Evolutionary conservation across 2,888 invertebrate species (phyloP).

Genomic region (Micropterix aruncella): DNA sequence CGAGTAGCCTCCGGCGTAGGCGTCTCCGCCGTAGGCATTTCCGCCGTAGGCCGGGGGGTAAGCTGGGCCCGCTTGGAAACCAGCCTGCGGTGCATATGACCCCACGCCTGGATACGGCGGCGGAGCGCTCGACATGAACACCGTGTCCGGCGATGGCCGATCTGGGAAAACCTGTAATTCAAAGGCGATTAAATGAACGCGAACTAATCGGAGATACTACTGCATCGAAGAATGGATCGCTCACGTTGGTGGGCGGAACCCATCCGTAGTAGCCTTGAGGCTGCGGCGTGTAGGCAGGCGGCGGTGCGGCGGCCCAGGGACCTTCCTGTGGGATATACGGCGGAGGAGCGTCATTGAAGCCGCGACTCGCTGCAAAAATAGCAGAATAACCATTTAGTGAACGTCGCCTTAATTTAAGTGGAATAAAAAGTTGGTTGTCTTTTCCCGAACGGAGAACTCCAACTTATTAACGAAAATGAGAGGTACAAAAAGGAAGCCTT

Average conservation of each 20-base stretch:
- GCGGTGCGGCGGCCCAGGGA: conserved; percentile 75
- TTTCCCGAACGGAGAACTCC: no score
- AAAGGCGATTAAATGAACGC: no score
- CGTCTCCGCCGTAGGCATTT: conserved; percentile 10
- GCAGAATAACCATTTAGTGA: conserved; percentile 3
- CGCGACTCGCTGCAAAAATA: conserved; percentile 37
- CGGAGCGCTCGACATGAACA: conserved; percentile 81
- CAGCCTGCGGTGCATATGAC: conserved; percentile 17
- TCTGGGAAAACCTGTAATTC: conserved; percentile 43
- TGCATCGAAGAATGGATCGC: no score
- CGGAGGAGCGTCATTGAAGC: conserved; percentile 57
- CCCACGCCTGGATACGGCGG: conserved; percentile 82
- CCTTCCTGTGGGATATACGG: conserved; percentile 69
- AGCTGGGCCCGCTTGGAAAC: conserved; percentile 15
- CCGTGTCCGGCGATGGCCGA: conserved; percentile 63
- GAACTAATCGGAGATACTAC: no score
- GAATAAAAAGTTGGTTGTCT: no score
- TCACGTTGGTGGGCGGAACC: conserved; percentile 67
- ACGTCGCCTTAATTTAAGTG: no score
- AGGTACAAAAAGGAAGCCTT: no score
- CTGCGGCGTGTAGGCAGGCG: conserved; percentile 79
- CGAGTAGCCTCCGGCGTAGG: conserved; percentile 13
- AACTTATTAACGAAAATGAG: no score
- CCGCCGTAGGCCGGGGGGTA: conserved; percentile 19
- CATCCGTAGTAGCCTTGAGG: conserved; percentile 87